These are phyloP conservation scores for Diadumene lineata DNA, from an alignment of 92 coral and sea anemone genomes.

Conservation along the genomic window DNA sequence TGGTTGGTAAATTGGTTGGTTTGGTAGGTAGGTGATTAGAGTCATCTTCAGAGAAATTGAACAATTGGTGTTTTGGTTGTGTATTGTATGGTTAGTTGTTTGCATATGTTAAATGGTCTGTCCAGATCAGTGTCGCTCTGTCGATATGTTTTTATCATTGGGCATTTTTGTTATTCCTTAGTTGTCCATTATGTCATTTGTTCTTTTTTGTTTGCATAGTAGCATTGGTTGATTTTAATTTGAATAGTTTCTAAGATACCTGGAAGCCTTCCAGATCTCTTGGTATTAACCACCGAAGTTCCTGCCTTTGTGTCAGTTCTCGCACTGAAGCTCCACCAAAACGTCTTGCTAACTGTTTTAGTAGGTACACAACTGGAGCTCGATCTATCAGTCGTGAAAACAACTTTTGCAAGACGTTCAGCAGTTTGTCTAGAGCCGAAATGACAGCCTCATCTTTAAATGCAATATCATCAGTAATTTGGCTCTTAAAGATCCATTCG, in stretches of 20 bases:
- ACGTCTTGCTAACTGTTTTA: slow-evolving; percentile 70
- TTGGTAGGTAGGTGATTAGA: neutral
- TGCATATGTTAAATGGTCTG: too few relatives aligned
- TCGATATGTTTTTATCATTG: too few relatives aligned
- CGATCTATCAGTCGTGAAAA: slow-evolving; percentile 43
- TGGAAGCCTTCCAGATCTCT: slow-evolving; percentile 18
- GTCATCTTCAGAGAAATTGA: too few relatives aligned
- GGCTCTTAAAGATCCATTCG: slow-evolving; percentile 52
- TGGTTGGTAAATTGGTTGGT: neutral
- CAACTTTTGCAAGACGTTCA: slow-evolving; percentile 49
- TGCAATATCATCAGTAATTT: slow-evolving; percentile 29
- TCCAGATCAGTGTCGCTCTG: too few relatives aligned
- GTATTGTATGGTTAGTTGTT: too few relatives aligned
- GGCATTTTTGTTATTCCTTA: too few relatives aligned
- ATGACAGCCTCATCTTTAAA: slow-evolving; percentile 27
- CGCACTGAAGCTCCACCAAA: slow-evolving; percentile 66
- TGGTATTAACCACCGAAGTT: slow-evolving; percentile 69
- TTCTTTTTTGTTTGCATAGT: too few relatives aligned
- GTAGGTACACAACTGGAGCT: slow-evolving; percentile 60
- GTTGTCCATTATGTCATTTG: too few relatives aligned
- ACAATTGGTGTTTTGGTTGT: too few relatives aligned
- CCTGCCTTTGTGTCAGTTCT: slow-evolving; percentile 38
- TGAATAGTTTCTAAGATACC: too few relatives aligned
- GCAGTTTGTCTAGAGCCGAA: slow-evolving; percentile 36
- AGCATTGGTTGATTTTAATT: too few relatives aligned